phyloP scores from a whole-genome alignment of 1,140 invertebrate species.

The Drosophila tropicalis region DNA sequence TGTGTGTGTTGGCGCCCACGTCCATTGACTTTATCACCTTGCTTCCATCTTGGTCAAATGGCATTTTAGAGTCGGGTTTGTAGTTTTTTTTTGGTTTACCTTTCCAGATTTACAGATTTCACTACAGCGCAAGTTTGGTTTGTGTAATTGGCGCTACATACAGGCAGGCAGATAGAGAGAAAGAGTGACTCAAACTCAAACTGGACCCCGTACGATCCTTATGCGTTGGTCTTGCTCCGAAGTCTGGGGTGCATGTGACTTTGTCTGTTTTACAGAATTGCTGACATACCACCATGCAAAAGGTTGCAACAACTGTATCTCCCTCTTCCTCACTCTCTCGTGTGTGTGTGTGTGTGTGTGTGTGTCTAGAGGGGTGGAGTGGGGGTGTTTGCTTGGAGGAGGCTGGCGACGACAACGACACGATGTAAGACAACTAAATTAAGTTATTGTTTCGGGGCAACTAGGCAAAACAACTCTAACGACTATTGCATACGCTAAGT shows the following conservation, averaged over 20 bases:
- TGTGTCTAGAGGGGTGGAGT: constrained; percentile 17
- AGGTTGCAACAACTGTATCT: constrained; percentile 43
- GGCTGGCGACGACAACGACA: constrained; percentile 64
- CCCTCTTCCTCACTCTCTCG: too few relatives aligned
- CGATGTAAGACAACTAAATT: constrained; percentile 79
- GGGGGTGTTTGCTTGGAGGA: constrained; percentile 39
- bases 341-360: constrained; percentile 20
- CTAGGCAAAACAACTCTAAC: not conserved
- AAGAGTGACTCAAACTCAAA: constrained; percentile 6
- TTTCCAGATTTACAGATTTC: constrained; percentile 68
- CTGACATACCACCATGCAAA: constrained; percentile 68
- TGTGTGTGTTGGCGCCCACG: constrained; percentile 62
- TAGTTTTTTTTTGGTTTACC: constrained; percentile 40
- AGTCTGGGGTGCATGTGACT: constrained; percentile 16
- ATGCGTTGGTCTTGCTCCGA: constrained; percentile 42
- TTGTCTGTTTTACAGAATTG: constrained; percentile 47
- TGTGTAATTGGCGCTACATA: constrained; percentile 73
- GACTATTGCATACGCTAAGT: constrained; percentile 28
- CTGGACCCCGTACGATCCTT: constrained; percentile 34
- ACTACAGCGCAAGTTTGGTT: constrained; percentile 40
- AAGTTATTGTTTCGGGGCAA: constrained; percentile 67
- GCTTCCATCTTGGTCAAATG: constrained; percentile 67
- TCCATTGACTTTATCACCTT: constrained; percentile 55
- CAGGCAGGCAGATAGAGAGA: constrained; percentile 5
- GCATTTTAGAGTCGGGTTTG: constrained; percentile 40